Evolutionary conservation across 2,113 vertebrate species (phyloP), one percentile per base, ranked within the genome.

Genomic region (Phocoena phocoena): DNA sequence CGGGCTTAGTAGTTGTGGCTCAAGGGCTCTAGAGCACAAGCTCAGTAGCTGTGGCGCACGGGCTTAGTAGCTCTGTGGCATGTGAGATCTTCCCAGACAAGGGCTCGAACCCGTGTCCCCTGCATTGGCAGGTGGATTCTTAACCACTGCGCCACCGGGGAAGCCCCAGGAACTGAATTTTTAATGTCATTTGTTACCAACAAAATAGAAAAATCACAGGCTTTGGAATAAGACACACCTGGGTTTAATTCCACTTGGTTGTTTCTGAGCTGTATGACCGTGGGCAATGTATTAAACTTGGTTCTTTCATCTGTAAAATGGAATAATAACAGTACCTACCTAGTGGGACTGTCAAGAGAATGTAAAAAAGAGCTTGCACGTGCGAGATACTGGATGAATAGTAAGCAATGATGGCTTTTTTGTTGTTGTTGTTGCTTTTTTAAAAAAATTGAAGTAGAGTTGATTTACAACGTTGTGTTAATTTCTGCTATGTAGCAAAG

Each of bases 221-320:
- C 70, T 94, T 95, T 88, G 53, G 65, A 85, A 95, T 74, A 20
- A 58, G 70, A 76, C 23, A 70, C 50, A 58, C n/a, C 47, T 93
- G 44, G 14, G 38, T 88, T 93, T 88, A 31, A 77, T 62, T 50
- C 71, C 25, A 47, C 47, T 65, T 62, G 28, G 18, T 88, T 88
- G 81, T 67, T 90, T 97, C 84, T 74, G n/a, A 77, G 83, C n/a
- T 84, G 58, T 25, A 4, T 81, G 38, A 79, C 53, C 31, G 60
- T 11, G 26, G 50, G 44, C 36, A 84, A 36, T 62, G 53, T 38
- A 71, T 80, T 94, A 70, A 96, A 80, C n/a, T 95, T 23, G 18
- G n/a, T 89, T 90, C 21, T 96, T 47, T 90, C 60, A 90, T 44
- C 63, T 92, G 47, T 50, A 81, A 76, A 94, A 88, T 92, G 55